Percentiles rank a stretch among this genome's conserved stretches.
phyloP scores from a whole-genome alignment of 2,888 invertebrate species.

The Holacanthella duospinosa region DNA sequence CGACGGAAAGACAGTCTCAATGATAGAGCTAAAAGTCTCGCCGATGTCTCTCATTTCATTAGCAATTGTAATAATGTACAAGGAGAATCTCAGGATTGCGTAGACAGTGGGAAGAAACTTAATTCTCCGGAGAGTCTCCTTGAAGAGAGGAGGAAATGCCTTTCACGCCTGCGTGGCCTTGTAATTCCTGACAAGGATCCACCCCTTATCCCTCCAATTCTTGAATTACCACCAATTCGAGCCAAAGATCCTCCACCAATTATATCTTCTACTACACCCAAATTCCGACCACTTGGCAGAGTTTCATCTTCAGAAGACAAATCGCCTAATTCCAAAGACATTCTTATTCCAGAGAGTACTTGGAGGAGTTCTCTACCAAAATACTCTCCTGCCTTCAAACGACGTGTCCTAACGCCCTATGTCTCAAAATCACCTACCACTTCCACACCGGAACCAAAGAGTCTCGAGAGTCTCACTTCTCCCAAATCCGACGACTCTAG shows the following conservation, averaged over 20 bases:
- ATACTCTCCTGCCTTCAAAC: slow-evolving; percentile 71
- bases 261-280: background rate
- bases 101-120: slow-evolving; percentile 41
- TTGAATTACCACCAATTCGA: slow-evolving; percentile 73
- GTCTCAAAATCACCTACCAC: background rate
- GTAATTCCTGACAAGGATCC: slow-evolving; percentile 67
- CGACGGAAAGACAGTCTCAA: slow-evolving; percentile 13
- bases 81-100: slow-evolving; percentile 47
- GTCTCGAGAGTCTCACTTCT: too few relatives aligned
- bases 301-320: slow-evolving; percentile 38
- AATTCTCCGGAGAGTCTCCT: slow-evolving; percentile 40
- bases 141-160: slow-evolving; percentile 68
- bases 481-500: slow-evolving; percentile 5
- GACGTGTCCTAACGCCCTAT: slow-evolving; percentile 61
- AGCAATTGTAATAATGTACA: slow-evolving; percentile 38
- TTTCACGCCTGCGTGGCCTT: slow-evolving; percentile 75
- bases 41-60: background rate
- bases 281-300: slow-evolving; percentile 6
- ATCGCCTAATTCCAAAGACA: too few relatives aligned
- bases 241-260: slow-evolving; percentile 42
- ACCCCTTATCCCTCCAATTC: slow-evolving; percentile 44
- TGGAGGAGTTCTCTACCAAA: slow-evolving; percentile 50
- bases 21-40: slow-evolving; percentile 22
- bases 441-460: background rate
- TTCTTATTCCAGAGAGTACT: background rate